Evolutionary conservation across 2,797 vertebrate genomes (phyloP).

Genomic region (Myripristis jacobus): DNA sequence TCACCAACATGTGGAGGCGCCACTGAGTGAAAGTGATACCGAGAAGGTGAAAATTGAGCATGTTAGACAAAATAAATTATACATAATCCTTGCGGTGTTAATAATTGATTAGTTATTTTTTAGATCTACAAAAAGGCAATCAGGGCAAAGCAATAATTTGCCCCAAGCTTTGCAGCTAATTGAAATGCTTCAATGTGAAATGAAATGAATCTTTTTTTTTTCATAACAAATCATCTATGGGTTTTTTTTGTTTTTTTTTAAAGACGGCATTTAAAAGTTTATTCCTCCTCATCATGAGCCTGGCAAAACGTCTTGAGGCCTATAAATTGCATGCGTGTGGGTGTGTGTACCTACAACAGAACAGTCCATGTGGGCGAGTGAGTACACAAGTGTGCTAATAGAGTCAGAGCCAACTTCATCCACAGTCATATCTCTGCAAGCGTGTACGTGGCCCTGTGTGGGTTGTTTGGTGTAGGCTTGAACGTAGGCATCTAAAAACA

Average conservation of each 20-base stretch:
- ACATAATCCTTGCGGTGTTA: constrained; percentile 46
- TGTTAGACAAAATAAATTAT: constrained; percentile 58
- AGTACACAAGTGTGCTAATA: constrained; percentile 23
- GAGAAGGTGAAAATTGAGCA: constrained; percentile 62
- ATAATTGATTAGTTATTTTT: constrained; percentile 64
- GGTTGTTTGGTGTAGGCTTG: constrained; percentile 36
- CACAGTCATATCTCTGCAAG: constrained; percentile 27
- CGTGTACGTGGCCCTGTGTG: constrained; percentile 42
- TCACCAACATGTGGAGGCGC: background rate
- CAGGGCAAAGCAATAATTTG: constrained; percentile 13
- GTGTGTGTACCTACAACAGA: constrained; percentile 46
- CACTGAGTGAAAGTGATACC: constrained; percentile 38
- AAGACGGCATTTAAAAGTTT: background rate
- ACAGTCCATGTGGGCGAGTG: constrained; percentile 35
- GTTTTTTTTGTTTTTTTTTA: constrained; percentile 3
- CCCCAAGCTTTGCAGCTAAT: constrained; percentile 20
- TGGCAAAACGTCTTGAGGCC: constrained; percentile 19
- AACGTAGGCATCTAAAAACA: constrained; percentile 54
- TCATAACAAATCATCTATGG: background rate
- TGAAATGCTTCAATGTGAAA: constrained; percentile 15
- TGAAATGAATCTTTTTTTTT: constrained; percentile 1
- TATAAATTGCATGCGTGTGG: constrained; percentile 32
- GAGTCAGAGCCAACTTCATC: constrained; percentile 40
- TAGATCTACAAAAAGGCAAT: constrained; percentile 45
- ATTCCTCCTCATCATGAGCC: constrained; percentile 2